Base-by-base conservation (phyloP, 2,888 invertebrate genomes). In the Ectemnius cavifrons region DNA sequence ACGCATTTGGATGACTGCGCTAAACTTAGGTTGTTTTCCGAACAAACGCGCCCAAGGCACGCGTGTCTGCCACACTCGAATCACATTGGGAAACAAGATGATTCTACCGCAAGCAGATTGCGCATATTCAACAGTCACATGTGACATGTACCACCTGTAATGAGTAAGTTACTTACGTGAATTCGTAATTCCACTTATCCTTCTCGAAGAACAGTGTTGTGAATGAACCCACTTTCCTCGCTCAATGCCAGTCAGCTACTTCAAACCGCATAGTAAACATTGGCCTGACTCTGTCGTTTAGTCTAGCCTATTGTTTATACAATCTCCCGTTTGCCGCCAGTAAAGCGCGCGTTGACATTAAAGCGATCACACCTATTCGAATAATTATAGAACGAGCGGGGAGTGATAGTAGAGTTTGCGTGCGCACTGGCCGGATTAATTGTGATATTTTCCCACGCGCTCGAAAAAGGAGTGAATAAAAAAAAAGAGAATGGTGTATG, bases 1-100 rank as follows among this genome's bases (percentile, higher is more conserved):
- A 81, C 79, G 75, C 52, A 79, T 81, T 81, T 79, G 75, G 79
- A 73, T 57, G 73, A 63, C 59, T 62, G 62, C 16, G 79, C 79
- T 83, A 83, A 83, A 81, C 64, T 80, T 83, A 81, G 83, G 77
- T 76, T 81, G 81, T 83, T 81, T 78, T 80, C 77, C 63, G 79
- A 81, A 78, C 68, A 78, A 75, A 78, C 79, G 70, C 58, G 71
- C 23, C 23, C 23, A 23, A 20, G 20, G 52, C 61, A 63, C 20
- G 49, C 63, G 27, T 20, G 52, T 23, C 60, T 45, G 64, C 49
- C 75, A 47, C 59, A 18, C 37, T 18, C 28, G 60, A 47, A 74
- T 56, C 13, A 46, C 59, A 11, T 28, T 20, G 20, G 2, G 28
- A 63, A 58, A 59, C 52, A 56, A 13, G 18, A 47, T 20, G 4